Evolutionary conservation across 1,140 invertebrate genomes (phyloP).

Genomic region (Hyposmocoma kahamanoa): DNA sequence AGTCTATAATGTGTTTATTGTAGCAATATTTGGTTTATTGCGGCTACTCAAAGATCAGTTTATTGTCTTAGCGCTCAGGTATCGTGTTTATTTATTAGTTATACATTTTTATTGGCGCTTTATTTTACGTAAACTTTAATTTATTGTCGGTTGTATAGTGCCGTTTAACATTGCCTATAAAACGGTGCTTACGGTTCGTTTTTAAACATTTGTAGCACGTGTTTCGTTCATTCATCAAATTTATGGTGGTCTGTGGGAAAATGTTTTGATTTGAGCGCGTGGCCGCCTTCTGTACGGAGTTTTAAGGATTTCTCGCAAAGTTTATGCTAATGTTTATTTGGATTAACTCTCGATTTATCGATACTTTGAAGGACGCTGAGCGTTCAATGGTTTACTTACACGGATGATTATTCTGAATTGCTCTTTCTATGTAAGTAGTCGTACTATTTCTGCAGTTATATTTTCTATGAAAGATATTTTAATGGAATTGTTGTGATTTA

Average conservation of each 20-base stretch:
- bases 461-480: no score
- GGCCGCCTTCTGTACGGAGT: constrained; percentile 11
- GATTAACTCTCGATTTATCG: constrained; percentile 16
- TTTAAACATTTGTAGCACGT: constrained; percentile 71
- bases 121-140: constrained; percentile 73
- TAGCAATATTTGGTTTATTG: constrained; percentile 70
- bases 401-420: no score
- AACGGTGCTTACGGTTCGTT: constrained; percentile 65
- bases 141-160: constrained; percentile 67
- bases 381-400: no score
- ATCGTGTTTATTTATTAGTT: constrained; percentile 73
- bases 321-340: constrained; percentile 15
- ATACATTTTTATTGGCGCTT: constrained; percentile 73
- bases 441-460: no score
- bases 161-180: constrained; percentile 72
- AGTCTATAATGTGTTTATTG: constrained; percentile 68
- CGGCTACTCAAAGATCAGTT: constrained; percentile 64
- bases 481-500: no score
- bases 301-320: constrained; percentile 16
- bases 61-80: constrained; percentile 69
- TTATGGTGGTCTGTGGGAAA: constrained; percentile 68
- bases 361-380: constrained; percentile 6
- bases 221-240: constrained; percentile 72
- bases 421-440: no score
- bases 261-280: constrained; percentile 51